A percentile compares a stretch with the other conserved stretches of the same genome.
Evolutionary conservation across 2,113 vertebrate genomes (phyloP).

Genomic region (Anas platyrhynchos): DNA sequence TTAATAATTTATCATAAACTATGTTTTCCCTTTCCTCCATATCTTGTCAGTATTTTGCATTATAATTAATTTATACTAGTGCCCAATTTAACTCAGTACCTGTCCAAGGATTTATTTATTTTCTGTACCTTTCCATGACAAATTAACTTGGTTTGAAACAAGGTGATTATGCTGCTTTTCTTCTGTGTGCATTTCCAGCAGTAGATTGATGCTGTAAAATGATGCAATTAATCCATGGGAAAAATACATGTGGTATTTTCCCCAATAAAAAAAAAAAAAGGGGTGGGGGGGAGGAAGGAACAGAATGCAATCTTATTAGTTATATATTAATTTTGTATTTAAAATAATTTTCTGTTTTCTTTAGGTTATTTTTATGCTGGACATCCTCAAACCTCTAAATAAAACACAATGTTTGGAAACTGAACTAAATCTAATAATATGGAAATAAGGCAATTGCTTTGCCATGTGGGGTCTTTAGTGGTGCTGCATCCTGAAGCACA

Average conservation of each 20-base stretch:
- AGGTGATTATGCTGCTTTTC: neutral
- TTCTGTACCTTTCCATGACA: neutral
- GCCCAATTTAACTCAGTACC: neutral
- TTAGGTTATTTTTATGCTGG: neutral
- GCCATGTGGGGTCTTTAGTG: neutral
- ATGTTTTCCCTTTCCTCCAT: neutral
- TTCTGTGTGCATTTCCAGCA: neutral
- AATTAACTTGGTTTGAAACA: neutral
- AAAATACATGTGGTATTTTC: neutral
- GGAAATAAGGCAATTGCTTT: neutral
- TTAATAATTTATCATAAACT: neutral
- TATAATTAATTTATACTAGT: neutral
- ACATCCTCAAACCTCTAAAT: neutral
- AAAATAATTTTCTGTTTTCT: neutral
- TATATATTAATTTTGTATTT: neutral
- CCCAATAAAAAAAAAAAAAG: neutral
- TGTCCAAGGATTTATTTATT: neutral
- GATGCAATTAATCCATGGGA: neutral
- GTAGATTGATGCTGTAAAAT: neutral
- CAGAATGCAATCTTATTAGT: neutral
- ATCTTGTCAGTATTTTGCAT: neutral
- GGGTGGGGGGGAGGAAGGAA: neutral
- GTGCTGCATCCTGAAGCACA: neutral
- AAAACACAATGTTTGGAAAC: neutral
- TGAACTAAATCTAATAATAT: neutral